These are phyloP conservation scores for Diuraphis noxia DNA, from an alignment of 1,140 invertebrate genomes.

Conservation along the genomic window DNA sequence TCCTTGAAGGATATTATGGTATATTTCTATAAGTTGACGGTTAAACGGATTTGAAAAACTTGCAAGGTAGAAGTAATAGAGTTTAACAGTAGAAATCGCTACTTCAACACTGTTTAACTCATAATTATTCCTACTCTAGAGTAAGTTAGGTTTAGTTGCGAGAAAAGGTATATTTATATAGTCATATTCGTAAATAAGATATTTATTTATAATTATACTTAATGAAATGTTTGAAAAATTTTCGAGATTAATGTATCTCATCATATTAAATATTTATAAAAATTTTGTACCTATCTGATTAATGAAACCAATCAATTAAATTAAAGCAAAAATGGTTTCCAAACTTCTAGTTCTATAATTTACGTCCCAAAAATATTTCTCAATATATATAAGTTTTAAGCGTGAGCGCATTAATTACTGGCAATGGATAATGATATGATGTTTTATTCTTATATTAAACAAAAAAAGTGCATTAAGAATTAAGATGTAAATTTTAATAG, in stretches of 20 bases:
- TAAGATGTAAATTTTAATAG: neutral
- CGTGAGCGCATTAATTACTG: neutral
- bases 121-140: too few relatives aligned
- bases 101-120: too few relatives aligned
- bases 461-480: neutral
- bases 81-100: too few relatives aligned
- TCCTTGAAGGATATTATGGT: too few relatives aligned
- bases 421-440: neutral
- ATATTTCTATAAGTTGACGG: too few relatives aligned
- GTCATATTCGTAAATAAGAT: neutral
- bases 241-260: neutral
- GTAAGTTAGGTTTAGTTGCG: too few relatives aligned
- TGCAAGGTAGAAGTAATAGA: too few relatives aligned
- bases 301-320: neutral
- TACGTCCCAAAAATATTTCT: neutral
- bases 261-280: neutral
- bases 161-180: too few relatives aligned
- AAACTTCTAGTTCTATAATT: neutral
- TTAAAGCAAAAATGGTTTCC: neutral
- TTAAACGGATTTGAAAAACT: too few relatives aligned
- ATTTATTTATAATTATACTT: neutral
- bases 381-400: neutral
- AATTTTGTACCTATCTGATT: neutral
- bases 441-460: neutral
- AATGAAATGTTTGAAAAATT: neutral